Evolutionary conservation across 2,113 vertebrate genomes (phyloP), one percentile per base, ranked within the genome.

Genomic region (Alexandromys fortis): DNA sequence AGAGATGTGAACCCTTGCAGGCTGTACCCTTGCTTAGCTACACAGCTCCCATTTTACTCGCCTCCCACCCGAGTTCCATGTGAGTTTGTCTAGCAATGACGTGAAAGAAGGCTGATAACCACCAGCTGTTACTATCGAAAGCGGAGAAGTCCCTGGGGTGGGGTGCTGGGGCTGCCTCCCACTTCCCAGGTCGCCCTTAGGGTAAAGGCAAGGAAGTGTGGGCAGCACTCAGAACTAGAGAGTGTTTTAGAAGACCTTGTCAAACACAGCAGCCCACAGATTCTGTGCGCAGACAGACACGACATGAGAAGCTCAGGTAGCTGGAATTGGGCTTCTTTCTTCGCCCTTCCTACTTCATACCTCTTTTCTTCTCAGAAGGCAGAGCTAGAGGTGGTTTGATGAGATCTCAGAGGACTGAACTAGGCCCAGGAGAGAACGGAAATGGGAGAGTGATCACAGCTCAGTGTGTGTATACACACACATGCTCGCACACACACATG

Each of bases 221-320:
- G 92, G 75, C 52, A 95, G 92, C 85, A 90, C 70, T 90, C 92
- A 81, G 78, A 82, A 82, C 70, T 85, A 72, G 73, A 82, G 79
- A 93, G 42, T 96, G 87, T 95, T 97, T 94, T 93, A 72, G 93
- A 95, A 90, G 94, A 93, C 45, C 68, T 91, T 93, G 86, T 97
- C 96, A 93, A 94, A 93, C 0, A 1, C 55, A 13, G 88, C 85
- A 92, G 65, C 86, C 76, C 86, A 86, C 72, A 94, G 94, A 58
- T 65, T 82, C 9, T 26, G 42, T 42, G 93, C 76, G 58, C 35
- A 93, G 90, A 87, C 61, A 75, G 94, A 76, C 12, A 42, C 35
- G 67, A 12, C 12, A 22, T 70, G 42, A 38, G 88, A 90, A 30
- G 75, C 45, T 68, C 61, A 42, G 86, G 28, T 58, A 21, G 45